These are phyloP conservation scores for Epicauta chinensis DNA, from an alignment of 1,140 invertebrate species.

Conservation along the genomic window DNA sequence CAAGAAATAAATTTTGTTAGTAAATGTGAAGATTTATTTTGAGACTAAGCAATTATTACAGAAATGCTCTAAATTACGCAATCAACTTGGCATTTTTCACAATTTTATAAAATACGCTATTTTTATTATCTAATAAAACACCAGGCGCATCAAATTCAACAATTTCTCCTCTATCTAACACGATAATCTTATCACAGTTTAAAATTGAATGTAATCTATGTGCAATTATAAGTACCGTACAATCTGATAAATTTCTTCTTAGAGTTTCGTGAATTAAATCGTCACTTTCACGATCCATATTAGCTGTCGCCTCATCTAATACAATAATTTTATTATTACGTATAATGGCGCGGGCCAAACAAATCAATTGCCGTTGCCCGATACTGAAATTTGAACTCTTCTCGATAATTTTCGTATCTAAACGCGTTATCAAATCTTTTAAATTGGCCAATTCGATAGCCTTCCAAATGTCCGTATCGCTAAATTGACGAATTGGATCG, in stretches of 20 bases:
- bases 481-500: slow-evolving; percentile 71
- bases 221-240: slow-evolving; percentile 63
- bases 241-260: slow-evolving; percentile 47
- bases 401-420: slow-evolving; percentile 52
- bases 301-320: slow-evolving; percentile 44
- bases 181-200: slow-evolving; percentile 49
- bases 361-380: slow-evolving; percentile 49
- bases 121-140: slow-evolving; percentile 47
- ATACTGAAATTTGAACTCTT: slow-evolving; percentile 49
- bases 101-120: slow-evolving; percentile 6
- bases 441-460: slow-evolving; percentile 75
- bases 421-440: slow-evolving; percentile 49
- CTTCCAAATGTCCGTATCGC: slow-evolving; percentile 70
- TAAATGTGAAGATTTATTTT: not conserved
- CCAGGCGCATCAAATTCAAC: slow-evolving; percentile 53
- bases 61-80: not conserved
- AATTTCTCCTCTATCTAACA: slow-evolving; percentile 46
- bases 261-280: slow-evolving; percentile 54
- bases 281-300: slow-evolving; percentile 54
- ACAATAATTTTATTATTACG: slow-evolving; percentile 44
- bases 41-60: not conserved
- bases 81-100: not conserved
- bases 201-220: slow-evolving; percentile 63
- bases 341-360: slow-evolving; percentile 56
- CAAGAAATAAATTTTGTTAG: too few relatives aligned